Conservation (phyloP, 2,113 vertebrate species). For the Mobula hypostoma region DNA sequence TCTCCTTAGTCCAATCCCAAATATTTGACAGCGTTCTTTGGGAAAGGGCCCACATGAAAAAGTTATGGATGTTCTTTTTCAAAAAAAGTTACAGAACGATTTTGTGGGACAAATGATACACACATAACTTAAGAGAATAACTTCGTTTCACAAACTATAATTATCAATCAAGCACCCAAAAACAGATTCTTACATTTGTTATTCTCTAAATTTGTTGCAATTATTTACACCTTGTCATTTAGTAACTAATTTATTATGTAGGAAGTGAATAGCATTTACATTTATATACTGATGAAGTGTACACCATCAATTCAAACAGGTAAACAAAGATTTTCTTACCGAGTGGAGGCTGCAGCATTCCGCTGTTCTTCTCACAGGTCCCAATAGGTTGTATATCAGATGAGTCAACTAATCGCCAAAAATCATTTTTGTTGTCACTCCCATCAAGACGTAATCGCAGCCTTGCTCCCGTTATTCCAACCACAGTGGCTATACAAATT, state of each 20-base stretch:
- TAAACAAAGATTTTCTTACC: conserved; percentile 62
- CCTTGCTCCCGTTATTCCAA: conserved; percentile 78
- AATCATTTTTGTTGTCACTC: conserved; percentile 92
- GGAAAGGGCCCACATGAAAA: not conserved
- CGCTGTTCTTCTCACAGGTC: conserved; percentile 86
- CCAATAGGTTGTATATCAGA: conserved; percentile 86
- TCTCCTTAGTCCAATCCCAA: too few species aligned
- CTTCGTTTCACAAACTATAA: not conserved
- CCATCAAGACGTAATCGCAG: conserved; percentile 83
- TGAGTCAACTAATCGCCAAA: conserved; percentile 95
- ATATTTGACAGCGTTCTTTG: not conserved
- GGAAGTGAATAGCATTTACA: not conserved
- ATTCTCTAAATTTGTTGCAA: not conserved
- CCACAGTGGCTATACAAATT: conserved; percentile 83
- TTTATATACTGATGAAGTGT: not conserved
- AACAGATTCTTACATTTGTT: not conserved
- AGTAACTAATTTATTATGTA: not conserved
- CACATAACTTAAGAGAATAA: not conserved
- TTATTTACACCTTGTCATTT: not conserved
- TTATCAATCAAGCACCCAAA: not conserved
- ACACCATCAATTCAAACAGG: too few species aligned
- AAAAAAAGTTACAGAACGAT: not conserved
- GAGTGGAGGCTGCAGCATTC: conserved; percentile 89
- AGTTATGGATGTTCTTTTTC: not conserved
- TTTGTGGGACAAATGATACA: not conserved